Evolutionary conservation across 2,888 invertebrate species (phyloP).

Genomic region (Agrochola lota): DNA sequence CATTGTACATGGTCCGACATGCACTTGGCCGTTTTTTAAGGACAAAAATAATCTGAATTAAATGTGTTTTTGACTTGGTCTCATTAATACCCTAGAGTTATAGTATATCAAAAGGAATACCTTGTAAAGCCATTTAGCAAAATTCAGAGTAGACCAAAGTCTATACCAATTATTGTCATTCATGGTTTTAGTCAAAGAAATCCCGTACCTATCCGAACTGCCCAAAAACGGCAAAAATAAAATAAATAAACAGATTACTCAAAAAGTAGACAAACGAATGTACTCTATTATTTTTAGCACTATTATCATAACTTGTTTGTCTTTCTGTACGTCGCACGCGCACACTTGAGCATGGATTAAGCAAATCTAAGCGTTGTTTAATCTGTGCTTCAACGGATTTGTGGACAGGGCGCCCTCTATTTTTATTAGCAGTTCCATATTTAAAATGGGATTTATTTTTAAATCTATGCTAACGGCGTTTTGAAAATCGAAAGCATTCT

Average conservation of each 20-base stretch:
- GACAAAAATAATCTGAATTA: too few species aligned
- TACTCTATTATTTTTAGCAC: constrained; percentile 40
- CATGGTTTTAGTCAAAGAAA: background rate
- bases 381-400: constrained; percentile 49
- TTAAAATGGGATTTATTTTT: constrained; percentile 29
- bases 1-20: too few species aligned
- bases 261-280: background rate
- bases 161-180: background rate
- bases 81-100: too few species aligned
- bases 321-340: constrained; percentile 48
- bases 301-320: constrained; percentile 42
- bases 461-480: constrained; percentile 13
- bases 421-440: constrained; percentile 51
- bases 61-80: too few species aligned
- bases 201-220: background rate
- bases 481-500: background rate
- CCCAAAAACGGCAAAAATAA: background rate
- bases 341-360: constrained; percentile 47
- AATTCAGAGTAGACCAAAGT: background rate
- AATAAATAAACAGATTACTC: constrained; percentile 3
- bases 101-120: too few species aligned
- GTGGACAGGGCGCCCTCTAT: constrained; percentile 30
- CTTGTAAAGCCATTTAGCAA: too few species aligned
- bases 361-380: constrained; percentile 53
- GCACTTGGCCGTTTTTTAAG: too few species aligned